These are phyloP conservation scores for Acanthosepion pharaonis DNA, from an alignment of 2,888 invertebrate genomes.

Conservation along the genomic window DNA sequence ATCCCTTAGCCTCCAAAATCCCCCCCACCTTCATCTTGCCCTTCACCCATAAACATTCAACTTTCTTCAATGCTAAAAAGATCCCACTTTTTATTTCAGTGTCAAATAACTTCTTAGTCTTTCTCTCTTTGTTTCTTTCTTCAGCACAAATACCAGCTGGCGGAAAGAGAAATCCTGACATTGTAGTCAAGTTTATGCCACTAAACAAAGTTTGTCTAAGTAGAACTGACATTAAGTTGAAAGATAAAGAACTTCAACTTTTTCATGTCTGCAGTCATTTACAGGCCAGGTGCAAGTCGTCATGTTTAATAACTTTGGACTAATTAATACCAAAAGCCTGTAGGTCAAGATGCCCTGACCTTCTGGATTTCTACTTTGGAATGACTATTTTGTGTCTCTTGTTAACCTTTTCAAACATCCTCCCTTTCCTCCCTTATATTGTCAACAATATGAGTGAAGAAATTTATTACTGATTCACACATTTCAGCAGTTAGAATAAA, in stretches of 20 bases:
- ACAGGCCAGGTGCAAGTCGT: background rate
- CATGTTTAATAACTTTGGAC: constrained; percentile 33
- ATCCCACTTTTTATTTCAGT: background rate
- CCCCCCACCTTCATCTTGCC: background rate
- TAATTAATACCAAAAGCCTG: background rate
- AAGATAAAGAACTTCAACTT: background rate
- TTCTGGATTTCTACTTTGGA: background rate
- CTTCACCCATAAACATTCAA: background rate
- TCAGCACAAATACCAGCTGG: background rate
- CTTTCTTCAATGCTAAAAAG: background rate
- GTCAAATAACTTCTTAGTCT: background rate
- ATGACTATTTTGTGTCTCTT: background rate
- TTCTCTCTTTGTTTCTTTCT: background rate
- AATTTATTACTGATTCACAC: background rate
- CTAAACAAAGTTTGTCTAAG: background rate
- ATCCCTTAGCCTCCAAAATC: background rate
- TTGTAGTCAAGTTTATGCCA: background rate
- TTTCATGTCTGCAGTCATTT: background rate
- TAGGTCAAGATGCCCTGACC: background rate
- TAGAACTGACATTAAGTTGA: background rate
- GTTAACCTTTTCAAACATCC: background rate
- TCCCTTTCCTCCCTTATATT: background rate
- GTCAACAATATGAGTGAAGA: background rate
- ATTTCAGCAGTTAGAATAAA: background rate
- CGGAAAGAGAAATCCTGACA: background rate